Percentiles rank a stretch among this genome's conserved stretches.
Conservation (phyloP, 2,888 invertebrate genomes). For the Deilephila porcellus region DNA sequence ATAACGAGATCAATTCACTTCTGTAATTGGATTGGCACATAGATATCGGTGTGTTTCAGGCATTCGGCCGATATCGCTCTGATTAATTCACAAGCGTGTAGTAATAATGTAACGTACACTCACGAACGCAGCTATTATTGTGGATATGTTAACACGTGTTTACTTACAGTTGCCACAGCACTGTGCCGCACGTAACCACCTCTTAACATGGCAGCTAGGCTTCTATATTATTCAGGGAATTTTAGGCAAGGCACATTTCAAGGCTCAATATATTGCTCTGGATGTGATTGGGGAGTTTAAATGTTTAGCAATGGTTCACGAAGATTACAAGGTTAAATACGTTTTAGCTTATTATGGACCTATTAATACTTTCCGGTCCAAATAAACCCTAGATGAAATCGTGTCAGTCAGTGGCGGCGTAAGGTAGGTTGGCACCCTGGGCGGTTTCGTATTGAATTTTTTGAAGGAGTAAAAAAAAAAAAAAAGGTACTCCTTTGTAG, state of each 20-base stretch:
- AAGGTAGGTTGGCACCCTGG: too few species aligned
- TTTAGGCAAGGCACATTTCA: too few species aligned
- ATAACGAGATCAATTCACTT: slow-evolving; percentile 31
- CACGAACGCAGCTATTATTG: slow-evolving; percentile 12
- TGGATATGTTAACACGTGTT: slow-evolving; percentile 3
- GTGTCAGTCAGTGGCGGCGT: slow-evolving; percentile 10
- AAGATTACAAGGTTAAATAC: too few species aligned
- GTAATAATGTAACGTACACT: slow-evolving; percentile 15
- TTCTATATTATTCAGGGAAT: too few species aligned
- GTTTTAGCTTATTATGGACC: too few species aligned
- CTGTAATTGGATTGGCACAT: slow-evolving; percentile 31
- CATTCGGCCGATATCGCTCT: slow-evolving; percentile 18
- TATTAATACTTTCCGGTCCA: too few species aligned
- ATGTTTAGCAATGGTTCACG: too few species aligned
- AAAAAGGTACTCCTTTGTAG: too few species aligned
- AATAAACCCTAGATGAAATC: background rate
- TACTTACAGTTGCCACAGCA: background rate
- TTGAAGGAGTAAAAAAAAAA: too few species aligned
- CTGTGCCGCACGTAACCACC: background rate
- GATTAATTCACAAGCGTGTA: slow-evolving; percentile 25
- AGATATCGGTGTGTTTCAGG: slow-evolving; percentile 27
- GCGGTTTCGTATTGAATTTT: too few species aligned
- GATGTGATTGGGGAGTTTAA: too few species aligned
- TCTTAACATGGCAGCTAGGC: background rate
- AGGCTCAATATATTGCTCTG: too few species aligned